Conservation (phyloP, 2,888 invertebrate genomes). For the Coleophora deauratella region DNA sequence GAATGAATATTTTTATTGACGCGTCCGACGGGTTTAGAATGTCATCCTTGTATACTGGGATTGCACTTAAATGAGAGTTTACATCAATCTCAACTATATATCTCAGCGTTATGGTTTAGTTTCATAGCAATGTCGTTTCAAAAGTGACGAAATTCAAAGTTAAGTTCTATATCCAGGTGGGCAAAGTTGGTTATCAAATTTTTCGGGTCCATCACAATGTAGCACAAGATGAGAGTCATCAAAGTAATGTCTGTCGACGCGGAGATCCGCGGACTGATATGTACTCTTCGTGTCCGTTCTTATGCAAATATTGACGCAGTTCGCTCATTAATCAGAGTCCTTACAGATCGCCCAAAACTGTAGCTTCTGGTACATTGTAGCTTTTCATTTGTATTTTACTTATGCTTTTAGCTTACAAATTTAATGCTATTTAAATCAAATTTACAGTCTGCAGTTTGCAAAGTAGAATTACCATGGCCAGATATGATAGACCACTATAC, state of each 20-base stretch:
- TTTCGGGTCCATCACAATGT: conserved; percentile 12
- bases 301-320: conserved; percentile 72
- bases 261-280: conserved; percentile 58
- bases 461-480: too few relatives aligned
- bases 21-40: conserved; percentile 50
- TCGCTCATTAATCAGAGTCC: conserved; percentile 65
- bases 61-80: not conserved
- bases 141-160: not conserved
- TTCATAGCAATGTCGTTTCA: too few relatives aligned
- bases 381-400: too few relatives aligned
- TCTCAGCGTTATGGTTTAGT: too few relatives aligned
- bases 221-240: conserved; percentile 49
- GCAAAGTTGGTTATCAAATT: conserved; percentile 22
- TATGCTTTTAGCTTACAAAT: too few relatives aligned
- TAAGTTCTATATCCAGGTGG: not conserved
- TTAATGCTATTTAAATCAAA: too few relatives aligned
- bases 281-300: conserved; percentile 62
- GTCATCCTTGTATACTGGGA: conserved; percentile 19
- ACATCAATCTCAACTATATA: conserved; percentile 26
- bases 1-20: conserved; percentile 73
- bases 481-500: too few relatives aligned
- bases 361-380: not conserved
- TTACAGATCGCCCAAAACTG: conserved; percentile 35
- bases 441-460: too few relatives aligned
- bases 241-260: conserved; percentile 43